Base-by-base conservation (phyloP, 2,888 invertebrate genomes). In the Silvanus unidentatus region DNA sequence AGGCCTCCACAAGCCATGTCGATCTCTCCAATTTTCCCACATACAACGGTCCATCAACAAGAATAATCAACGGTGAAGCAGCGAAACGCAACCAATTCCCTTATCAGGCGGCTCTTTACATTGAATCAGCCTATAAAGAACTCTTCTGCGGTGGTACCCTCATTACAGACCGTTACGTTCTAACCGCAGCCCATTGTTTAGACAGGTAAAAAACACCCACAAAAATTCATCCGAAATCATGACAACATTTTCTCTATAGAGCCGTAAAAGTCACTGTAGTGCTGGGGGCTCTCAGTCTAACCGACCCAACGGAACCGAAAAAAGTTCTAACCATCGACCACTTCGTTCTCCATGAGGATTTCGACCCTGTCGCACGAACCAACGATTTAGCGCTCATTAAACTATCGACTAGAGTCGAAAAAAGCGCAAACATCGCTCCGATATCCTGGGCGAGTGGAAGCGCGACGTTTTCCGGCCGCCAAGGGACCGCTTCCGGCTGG, bases 401-500 rank as follows among this genome's bases (percentile, higher is more conserved):
- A 37, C 37, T 37, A 10, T 6, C n/a, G 35, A 9, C 6, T 9
- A 9, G 9, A 9, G 13, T 35, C 35, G 11, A 35, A 8, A 9
- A 8, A 8, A 35, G 6, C 35, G 11, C 6, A 12, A 9, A 35
- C 35, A 35, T 35, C 35, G 9, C 6, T 9, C n/a, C 13, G 5
- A 37, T 37, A 15, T 12, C 32, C 5, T 37, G 16, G 37, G n/a
- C 32, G n/a, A 22, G n/a, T 12, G n/a, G 4, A 4, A n/a, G 10
- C 5, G 13, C 4, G 4, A 9, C 14, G 9, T 37, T 6, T 16
- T 14, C 4, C 4, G 14, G n/a, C 5, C 2, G 10, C 8, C 3
- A 15, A 37, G 37, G 32, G 6, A 45, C 43, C 1, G 36, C 44
- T 4, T 27, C 39, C 4, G 55, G 55, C 12, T 55, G 55, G 55